These are phyloP conservation scores for Icerya purchasi DNA, from an alignment of 2,888 invertebrate species.

Conservation along the genomic window DNA sequence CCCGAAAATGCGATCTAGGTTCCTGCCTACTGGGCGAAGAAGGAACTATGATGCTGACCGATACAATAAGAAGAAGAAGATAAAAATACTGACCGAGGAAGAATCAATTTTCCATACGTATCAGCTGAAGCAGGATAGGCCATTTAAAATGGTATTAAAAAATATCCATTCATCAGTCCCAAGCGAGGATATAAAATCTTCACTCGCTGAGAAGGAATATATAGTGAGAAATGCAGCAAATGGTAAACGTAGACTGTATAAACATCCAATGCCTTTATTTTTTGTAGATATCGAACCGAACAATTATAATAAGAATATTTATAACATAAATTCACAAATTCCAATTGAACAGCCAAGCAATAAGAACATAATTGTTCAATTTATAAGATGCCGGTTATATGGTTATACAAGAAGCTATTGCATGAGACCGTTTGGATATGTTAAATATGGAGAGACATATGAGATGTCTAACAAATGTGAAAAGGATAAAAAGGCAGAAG, in stretches of 20 bases:
- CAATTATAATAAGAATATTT: background rate
- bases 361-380: background rate
- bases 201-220: background rate
- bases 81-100: too few species aligned
- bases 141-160: background rate
- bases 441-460: background rate
- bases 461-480: background rate
- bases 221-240: background rate
- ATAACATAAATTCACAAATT: too few species aligned
- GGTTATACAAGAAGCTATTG: background rate
- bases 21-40: too few species aligned
- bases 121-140: background rate
- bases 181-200: background rate
- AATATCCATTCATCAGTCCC: background rate
- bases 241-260: background rate
- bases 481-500: background rate
- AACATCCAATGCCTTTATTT: background rate
- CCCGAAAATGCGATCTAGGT: too few species aligned
- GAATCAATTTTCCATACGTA: too few species aligned
- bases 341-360: too few species aligned
- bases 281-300: background rate
- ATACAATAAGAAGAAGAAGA: too few species aligned
- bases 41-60: too few species aligned
- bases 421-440: background rate
- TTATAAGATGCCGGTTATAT: background rate